Conservation (phyloP, 2,113 vertebrate genomes). For the Pachyramphus minor region DNA sequence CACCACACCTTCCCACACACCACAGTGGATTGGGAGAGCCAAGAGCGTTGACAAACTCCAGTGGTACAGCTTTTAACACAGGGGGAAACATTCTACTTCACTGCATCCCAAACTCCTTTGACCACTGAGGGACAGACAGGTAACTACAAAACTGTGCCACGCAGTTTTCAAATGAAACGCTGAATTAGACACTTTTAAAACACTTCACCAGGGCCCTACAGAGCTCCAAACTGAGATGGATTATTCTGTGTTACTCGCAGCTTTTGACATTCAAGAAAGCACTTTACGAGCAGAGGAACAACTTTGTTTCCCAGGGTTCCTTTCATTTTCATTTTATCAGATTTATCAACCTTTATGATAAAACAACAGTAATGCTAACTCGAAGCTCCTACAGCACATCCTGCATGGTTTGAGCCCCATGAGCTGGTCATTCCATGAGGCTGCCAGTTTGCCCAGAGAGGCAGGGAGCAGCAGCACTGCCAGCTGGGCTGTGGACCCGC, state of each 20-base stretch:
- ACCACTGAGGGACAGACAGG: not conserved
- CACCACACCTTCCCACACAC: accelerated
- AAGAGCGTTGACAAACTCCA: not conserved
- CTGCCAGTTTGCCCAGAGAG: not conserved
- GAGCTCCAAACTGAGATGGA: not conserved
- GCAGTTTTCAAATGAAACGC: not conserved
- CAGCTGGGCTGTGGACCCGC: not conserved
- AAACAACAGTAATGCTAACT: not conserved
- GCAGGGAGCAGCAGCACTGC: not conserved
- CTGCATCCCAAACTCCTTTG: not conserved
- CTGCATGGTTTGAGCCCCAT: not conserved
- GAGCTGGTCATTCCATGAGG: accelerated
- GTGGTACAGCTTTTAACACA: accelerated
- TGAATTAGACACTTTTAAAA: not conserved
- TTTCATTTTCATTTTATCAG: not conserved
- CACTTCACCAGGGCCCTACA: not conserved
- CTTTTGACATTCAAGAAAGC: not conserved
- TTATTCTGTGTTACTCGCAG: not conserved
- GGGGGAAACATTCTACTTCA: not conserved
- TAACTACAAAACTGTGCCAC: not conserved
- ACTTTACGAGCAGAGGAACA: not conserved
- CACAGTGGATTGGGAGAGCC: accelerated
- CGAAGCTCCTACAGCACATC: not conserved
- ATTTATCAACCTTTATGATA: not conserved
- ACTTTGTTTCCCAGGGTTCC: not conserved